Conservation (phyloP, 2,888 invertebrate species). For the Cataglyphis livida region DNA sequence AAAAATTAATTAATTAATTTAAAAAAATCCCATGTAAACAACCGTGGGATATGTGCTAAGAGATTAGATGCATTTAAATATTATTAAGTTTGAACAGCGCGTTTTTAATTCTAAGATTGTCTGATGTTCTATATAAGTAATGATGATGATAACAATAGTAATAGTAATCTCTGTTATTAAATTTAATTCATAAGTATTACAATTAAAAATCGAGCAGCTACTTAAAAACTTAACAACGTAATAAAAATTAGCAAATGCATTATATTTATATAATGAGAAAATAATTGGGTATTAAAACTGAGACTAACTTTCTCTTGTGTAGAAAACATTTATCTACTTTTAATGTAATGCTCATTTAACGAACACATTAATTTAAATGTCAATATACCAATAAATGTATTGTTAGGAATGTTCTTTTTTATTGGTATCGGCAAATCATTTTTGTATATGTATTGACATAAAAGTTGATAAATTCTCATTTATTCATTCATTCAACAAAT, state of each 20-base stretch:
- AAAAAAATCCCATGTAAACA: neutral
- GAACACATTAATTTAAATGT: neutral
- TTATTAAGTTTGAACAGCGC: neutral
- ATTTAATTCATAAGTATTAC: neutral
- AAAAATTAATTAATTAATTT: neutral
- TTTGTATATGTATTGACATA: conserved; percentile 10
- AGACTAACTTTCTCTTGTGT: neutral
- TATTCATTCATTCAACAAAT: neutral
- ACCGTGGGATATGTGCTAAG: neutral
- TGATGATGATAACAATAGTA: neutral
- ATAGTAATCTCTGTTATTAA: neutral
- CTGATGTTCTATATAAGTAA: neutral
- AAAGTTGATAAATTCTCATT: conserved; percentile 42
- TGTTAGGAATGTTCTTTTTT: neutral
- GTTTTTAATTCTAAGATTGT: neutral
- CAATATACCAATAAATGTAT: conserved; percentile 12
- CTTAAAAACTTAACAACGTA: neutral
- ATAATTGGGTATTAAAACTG: neutral
- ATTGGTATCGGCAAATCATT: neutral
- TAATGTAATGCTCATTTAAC: conserved; percentile 13
- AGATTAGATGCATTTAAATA: neutral
- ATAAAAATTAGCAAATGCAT: neutral
- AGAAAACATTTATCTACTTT: neutral
- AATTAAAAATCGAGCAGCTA: neutral
- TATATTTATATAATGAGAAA: neutral